Evolutionary conservation across 2,888 invertebrate genomes (phyloP).

Genomic region (Melangyna quadrimaculata): DNA sequence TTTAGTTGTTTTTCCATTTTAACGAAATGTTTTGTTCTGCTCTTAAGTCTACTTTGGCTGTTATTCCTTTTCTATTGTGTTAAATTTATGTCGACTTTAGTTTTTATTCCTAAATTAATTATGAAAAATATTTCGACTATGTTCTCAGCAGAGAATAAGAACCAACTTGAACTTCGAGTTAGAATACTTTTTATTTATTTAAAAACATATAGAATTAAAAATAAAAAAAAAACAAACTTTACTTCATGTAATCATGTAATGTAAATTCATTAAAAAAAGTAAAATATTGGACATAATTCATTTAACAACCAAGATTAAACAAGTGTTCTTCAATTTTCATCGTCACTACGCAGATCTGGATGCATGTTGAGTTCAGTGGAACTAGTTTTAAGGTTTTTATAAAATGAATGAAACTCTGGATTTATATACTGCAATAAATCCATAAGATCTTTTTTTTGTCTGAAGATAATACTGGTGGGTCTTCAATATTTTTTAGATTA

Average conservation of each 20-base stretch:
- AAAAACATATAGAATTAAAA: neutral
- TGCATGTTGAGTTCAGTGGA: too few species aligned
- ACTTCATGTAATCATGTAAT: too few species aligned
- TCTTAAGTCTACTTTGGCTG: slow-evolving; percentile 2
- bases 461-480: slow-evolving; percentile 19
- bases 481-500: neutral
- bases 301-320: neutral
- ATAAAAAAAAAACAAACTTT: neutral
- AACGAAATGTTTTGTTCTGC: neutral
- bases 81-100: neutral
- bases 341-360: too few species aligned
- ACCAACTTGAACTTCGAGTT: too few species aligned
- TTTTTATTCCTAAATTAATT: too few species aligned
- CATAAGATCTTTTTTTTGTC: slow-evolving; percentile 7
- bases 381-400: slow-evolving; percentile 34
- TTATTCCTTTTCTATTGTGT: neutral
- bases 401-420: slow-evolving; percentile 51
- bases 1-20: neutral
- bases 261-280: neutral
- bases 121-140: too few species aligned
- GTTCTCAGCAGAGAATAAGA: too few species aligned
- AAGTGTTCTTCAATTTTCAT: too few species aligned
- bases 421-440: slow-evolving; percentile 26
- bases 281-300: neutral
- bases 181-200: too few species aligned